Base-by-base conservation (phyloP, 2,797 vertebrate species). In the Anguilla obscura region DNA sequence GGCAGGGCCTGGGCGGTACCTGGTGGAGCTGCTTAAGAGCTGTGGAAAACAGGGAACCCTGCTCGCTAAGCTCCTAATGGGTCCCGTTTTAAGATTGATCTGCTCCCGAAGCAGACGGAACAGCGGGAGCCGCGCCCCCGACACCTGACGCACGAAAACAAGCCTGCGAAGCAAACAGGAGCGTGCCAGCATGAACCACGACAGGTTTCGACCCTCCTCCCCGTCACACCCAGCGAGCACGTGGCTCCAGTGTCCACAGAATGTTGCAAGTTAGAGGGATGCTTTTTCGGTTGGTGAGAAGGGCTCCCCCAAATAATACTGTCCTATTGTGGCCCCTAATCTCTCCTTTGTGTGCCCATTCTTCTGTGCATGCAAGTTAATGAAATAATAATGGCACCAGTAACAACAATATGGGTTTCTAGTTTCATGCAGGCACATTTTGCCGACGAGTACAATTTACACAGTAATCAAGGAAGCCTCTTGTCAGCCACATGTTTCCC, bases 281-380 rank as follows among this genome's bases (percentile, higher is more conserved):
- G 24, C 40, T 10, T 82, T 82, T 48, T n/a, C 3, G 16, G 1
- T 45, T 7, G 79, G 74, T 36, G 14, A 16, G 74, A 36, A 36
- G 36, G 0, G 74, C 33, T 40, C 33, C 33, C 74, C 71, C 14
- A 33, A 33, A 76, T 3, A 30, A 24, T 79, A 5, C 4, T 0
- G 18, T 79, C 74, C 74, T 21, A 40, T 79, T 79, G 3, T 5
- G 40, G 76, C 24, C 45, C 45, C 30, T 27, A 27, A n/a, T 24
- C 21, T 66, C 33, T 69, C 12, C 21, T 9, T 1, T 6, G 40
- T 21, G 27, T 58, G 30, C n/a, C 52, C 84, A n/a, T 76, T 21
- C 69, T 12, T 85, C 83, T 90, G 40, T 88, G 89, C 90, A 82
- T 88, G 87, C 69, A 69, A 6, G 0, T 69, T 27, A 69, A n/a